Conservation (phyloP, 2,113 vertebrate species). For the Ptilonorhynchus violaceus region DNA sequence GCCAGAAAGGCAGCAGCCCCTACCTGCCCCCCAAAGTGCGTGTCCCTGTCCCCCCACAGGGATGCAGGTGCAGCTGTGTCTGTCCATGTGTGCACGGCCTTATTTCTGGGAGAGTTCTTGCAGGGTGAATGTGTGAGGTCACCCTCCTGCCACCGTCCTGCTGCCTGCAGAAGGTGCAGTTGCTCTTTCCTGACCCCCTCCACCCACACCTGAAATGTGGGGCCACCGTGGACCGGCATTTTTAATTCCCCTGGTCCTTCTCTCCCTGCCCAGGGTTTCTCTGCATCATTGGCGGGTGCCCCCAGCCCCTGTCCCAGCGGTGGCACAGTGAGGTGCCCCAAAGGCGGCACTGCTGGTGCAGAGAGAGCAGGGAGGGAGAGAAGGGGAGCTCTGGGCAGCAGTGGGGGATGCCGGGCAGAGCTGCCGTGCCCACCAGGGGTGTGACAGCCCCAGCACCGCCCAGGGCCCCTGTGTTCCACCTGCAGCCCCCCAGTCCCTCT, state of each 20-base stretch:
- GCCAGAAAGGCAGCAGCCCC: fast-evolving
- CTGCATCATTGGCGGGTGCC: fast-evolving
- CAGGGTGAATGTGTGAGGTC: background rate
- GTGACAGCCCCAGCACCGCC: fast-evolving
- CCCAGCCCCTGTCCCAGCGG: background rate
- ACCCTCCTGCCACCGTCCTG: background rate
- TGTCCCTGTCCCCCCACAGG: background rate
- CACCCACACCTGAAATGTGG: background rate
- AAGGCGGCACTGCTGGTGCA: background rate
- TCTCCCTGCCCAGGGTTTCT: background rate
- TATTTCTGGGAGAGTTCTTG: background rate
- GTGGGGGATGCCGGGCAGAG: background rate
- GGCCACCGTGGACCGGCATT: background rate
- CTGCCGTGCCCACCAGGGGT: fast-evolving
- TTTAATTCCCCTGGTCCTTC: fast-evolving
- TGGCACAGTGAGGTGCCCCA: background rate
- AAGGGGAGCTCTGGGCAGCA: background rate
- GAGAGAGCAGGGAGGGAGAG: background rate
- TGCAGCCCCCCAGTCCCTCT: background rate
- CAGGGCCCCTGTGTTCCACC: background rate
- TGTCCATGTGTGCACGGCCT: background rate
- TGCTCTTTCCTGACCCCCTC: background rate
- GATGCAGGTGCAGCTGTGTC: background rate
- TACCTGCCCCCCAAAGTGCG: background rate
- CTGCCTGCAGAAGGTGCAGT: background rate